A percentile compares a stretch with the other conserved stretches of the same genome.
Evolutionary conservation across 2,888 invertebrate genomes (phyloP).

Genomic region (Ypsolopha sequella): DNA sequence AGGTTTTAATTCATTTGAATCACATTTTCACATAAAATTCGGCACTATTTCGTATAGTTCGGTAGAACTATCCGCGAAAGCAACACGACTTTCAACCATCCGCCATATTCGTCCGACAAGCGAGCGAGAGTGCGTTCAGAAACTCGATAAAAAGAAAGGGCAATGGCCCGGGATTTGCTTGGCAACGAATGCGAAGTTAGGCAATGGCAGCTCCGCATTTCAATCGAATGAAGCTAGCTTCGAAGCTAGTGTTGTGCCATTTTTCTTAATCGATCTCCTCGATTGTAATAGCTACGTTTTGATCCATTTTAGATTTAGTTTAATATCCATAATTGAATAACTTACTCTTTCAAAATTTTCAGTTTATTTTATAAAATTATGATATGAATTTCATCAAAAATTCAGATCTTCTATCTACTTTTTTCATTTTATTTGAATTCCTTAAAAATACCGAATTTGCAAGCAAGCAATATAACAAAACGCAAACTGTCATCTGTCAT

Average conservation of each 20-base stretch:
- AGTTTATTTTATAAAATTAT: no score
- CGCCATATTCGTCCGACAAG: constrained; percentile 47
- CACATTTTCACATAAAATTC: constrained; percentile 64
- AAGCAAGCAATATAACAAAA: no score
- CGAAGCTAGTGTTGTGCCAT: constrained; percentile 6
- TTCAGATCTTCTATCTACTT: no score
- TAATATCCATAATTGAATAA: neutral
- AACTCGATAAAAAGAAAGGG: constrained; percentile 58
- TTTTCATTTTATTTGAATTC: no score
- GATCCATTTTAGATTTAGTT: neutral
- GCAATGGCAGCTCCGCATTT: neutral
- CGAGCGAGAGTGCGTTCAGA: constrained; percentile 41
- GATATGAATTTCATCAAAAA: no score
- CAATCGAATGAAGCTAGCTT: constrained; percentile 23
- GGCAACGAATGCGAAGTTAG: constrained; percentile 4
- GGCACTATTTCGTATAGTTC: constrained; percentile 28
- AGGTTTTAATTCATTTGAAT: constrained; percentile 64
- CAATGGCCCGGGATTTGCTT: constrained; percentile 46
- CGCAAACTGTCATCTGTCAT: neutral
- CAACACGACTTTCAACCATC: constrained; percentile 27
- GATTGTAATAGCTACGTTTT: neutral
- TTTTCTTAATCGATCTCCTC: neutral
- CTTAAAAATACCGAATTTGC: no score
- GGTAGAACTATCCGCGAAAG: constrained; percentile 18
- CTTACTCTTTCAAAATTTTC: no score